phyloP scores from a whole-genome alignment of 2,888 invertebrate species.

The Acrobasis consociella region DNA sequence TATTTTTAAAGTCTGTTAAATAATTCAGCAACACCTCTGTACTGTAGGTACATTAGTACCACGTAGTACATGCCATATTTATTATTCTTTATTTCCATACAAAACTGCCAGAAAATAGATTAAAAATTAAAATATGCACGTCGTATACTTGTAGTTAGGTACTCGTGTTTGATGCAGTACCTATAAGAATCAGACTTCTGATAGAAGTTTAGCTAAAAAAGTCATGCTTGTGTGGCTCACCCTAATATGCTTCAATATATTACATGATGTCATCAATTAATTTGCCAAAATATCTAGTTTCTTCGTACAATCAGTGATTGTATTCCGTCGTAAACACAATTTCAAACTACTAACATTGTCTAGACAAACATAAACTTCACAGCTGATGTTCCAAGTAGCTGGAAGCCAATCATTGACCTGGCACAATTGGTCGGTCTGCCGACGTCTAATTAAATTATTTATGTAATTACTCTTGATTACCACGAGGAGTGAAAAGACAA shows the following conservation, averaged over 20 bases:
- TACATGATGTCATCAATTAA: neutral
- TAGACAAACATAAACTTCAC: slow-evolving; percentile 14
- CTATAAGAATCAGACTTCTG: too few species aligned
- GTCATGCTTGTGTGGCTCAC: too few species aligned
- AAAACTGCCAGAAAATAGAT: too few species aligned
- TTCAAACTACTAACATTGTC: neutral
- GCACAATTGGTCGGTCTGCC: slow-evolving; percentile 44
- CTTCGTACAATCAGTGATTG: neutral
- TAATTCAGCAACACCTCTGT: too few species aligned
- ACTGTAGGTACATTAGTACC: too few species aligned
- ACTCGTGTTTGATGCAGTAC: too few species aligned
- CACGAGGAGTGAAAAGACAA: slow-evolving; percentile 25
- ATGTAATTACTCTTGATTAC: slow-evolving; percentile 36
- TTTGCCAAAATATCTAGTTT: neutral
- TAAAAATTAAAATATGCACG: too few species aligned
- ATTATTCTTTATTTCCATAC: too few species aligned
- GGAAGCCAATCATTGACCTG: slow-evolving; percentile 32
- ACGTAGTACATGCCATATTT: too few species aligned
- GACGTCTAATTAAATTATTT: slow-evolving; percentile 51
- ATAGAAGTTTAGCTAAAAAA: too few species aligned
- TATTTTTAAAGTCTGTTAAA: too few species aligned
- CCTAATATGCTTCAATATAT: neutral
- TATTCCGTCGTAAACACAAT: neutral
- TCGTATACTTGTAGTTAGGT: too few species aligned
- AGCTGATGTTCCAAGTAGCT: slow-evolving; percentile 17